These are phyloP conservation scores for Cygnus olor DNA, from an alignment of 2,797 vertebrate species.

Conservation along the genomic window DNA sequence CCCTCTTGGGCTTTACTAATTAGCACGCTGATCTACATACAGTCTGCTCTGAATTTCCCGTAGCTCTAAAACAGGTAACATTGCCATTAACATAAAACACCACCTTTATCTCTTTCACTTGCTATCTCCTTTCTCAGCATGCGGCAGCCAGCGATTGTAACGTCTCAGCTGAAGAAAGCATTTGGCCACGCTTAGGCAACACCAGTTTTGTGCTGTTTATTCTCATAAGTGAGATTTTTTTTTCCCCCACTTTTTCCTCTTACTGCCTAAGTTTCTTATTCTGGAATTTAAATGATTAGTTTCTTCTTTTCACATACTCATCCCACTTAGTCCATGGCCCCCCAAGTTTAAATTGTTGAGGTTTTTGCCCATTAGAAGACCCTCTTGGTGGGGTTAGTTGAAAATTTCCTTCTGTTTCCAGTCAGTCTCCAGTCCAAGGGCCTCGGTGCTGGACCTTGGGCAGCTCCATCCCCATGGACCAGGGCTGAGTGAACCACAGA, in stretches of 20 bases:
- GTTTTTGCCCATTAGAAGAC: background rate
- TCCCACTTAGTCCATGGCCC: accelerated
- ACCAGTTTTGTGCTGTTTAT: background rate
- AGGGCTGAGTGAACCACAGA: too few relatives aligned
- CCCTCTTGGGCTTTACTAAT: slow-evolving; percentile 4
- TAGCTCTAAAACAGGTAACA: background rate
- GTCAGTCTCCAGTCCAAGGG: background rate
- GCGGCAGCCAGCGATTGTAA: background rate
- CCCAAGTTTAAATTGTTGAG: background rate
- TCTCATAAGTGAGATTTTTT: background rate
- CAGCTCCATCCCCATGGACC: accelerated
- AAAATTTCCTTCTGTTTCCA: background rate
- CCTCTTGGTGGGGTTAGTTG: background rate
- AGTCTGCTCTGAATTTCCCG: background rate
- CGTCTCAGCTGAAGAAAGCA: background rate
- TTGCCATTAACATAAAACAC: background rate
- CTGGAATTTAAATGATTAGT: background rate
- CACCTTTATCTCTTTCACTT: background rate
- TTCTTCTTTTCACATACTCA: background rate
- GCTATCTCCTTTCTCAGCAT: background rate
- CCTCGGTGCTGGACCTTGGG: background rate
- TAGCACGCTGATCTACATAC: background rate
- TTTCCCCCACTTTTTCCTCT: background rate
- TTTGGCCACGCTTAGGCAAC: background rate
- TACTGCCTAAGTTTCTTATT: background rate